A percentile compares a stretch with the other conserved stretches of the same genome.
Evolutionary conservation across 2,888 invertebrate genomes (phyloP).

Genomic region (Choristoneura rosaceana): DNA sequence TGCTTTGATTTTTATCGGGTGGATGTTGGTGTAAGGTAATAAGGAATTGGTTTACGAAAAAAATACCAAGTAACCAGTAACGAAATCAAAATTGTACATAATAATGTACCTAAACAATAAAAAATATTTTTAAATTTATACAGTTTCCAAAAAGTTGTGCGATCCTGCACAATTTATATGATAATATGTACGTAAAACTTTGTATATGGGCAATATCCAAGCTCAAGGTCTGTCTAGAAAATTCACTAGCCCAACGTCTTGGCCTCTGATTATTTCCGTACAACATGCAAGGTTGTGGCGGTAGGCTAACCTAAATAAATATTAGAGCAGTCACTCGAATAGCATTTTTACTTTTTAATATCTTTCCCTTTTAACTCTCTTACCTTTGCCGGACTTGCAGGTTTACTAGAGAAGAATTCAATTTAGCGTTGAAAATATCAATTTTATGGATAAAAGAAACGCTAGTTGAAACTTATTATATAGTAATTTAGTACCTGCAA

Average conservation of each 20-base stretch:
- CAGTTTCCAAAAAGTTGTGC: too few species aligned
- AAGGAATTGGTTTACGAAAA: too few species aligned
- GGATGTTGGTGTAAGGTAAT: too few species aligned
- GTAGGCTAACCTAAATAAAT: slow-evolving; percentile 30
- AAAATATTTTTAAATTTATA: too few species aligned
- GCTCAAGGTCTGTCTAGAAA: neutral
- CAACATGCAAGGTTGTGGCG: slow-evolving; percentile 4
- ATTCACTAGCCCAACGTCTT: neutral
- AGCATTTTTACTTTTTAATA: slow-evolving; percentile 25
- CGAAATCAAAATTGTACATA: too few species aligned
- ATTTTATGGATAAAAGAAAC: neutral
- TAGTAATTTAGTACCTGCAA: too few species aligned
- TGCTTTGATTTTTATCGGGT: too few species aligned
- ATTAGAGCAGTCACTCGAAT: slow-evolving; percentile 22
- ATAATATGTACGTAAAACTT: neutral
- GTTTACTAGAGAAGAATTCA: neutral
- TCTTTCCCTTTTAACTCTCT: neutral
- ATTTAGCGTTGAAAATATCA: neutral
- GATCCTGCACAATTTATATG: neutral
- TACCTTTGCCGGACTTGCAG: neutral
- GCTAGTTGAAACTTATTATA: neutral
- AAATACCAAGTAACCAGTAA: too few species aligned
- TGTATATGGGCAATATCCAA: neutral
- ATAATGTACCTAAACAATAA: too few species aligned
- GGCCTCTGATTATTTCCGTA: slow-evolving; percentile 12